phyloP scores from a whole-genome alignment of 2,888 invertebrate genomes.

The Timandra comae region DNA sequence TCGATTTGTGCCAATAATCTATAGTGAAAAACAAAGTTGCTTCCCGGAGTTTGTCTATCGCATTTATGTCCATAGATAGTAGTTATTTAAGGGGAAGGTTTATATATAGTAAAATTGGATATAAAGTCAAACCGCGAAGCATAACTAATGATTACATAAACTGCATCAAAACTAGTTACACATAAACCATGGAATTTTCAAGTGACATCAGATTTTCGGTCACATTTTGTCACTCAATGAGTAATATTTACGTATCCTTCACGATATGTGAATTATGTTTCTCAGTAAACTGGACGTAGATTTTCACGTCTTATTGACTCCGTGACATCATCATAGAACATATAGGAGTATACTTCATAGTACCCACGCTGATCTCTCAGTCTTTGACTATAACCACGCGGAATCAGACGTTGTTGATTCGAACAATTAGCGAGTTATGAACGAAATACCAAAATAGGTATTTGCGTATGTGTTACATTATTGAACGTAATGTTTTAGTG shows the following conservation, averaged over 20 bases:
- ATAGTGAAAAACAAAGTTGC: too few species aligned
- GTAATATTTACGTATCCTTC: conserved; percentile 36
- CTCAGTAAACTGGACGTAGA: conserved; percentile 42
- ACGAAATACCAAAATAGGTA: conserved; percentile 19
- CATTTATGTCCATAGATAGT: too few species aligned
- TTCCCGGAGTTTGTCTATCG: too few species aligned
- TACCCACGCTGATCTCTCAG: conserved; percentile 43
- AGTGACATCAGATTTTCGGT: too few species aligned
- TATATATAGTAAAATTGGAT: too few species aligned
- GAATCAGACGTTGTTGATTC: conserved; percentile 54
- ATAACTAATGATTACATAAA: too few species aligned
- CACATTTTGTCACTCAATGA: conserved; percentile 26
- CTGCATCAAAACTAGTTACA: too few species aligned
- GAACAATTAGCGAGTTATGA: conserved; percentile 45
- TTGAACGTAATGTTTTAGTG: conserved; percentile 12
- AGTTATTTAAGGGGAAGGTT: too few species aligned
- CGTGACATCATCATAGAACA: conserved; percentile 62
- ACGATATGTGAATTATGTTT: conserved; percentile 38
- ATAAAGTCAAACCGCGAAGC: too few species aligned
- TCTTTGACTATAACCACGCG: conserved; percentile 46
- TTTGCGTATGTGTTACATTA: conserved; percentile 15
- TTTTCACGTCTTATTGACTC: conserved; percentile 46
- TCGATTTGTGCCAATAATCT: too few species aligned
- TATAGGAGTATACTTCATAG: conserved; percentile 44
- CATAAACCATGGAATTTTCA: too few species aligned